Base-by-base conservation (phyloP, 2,797 vertebrate species). In the Acropternis orthonyx region DNA sequence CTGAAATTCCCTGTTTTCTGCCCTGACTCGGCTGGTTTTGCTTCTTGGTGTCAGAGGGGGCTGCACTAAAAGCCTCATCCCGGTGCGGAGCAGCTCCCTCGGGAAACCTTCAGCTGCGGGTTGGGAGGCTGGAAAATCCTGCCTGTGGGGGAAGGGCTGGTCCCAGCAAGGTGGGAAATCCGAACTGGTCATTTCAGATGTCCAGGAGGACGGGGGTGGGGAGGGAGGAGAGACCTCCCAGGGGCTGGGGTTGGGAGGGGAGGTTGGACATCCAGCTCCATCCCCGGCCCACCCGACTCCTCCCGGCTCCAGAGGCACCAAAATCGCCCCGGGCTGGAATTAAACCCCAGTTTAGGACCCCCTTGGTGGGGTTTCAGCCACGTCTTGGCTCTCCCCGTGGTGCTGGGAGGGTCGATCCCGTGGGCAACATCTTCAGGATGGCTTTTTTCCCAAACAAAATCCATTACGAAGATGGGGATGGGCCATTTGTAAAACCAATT, bases 331-430 rank as follows among this genome's bases (percentile, higher is more conserved):
- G 48, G 36, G 36, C 48, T 43, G 61, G 44, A 51, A 56, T 34
- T 6, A 46, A 63, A 71, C 20, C 36, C 0, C 0, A 18, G 23
- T 58, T 26, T 58, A 36, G 24, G 9, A 7, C 9, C 55, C 20
- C 16, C 34, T 58, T 6, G 23, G 9, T 2, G 6, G 88, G 43
- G 48, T 5, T 30, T 23, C n/a, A 46, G 49, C 43, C n/a, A 8
- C 22, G 49, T 28, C 12, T 41, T 43, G 68, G 32, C 32, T 75
- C 41, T 69, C 36, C 39, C 63, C 1, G 0, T 3, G 2, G 55
- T 7, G 48, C 48, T 49, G 24, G 48, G 24, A 37, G 24, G 24
- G 48, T 26, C 48, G 48, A 26, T 49, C 23, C 26, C 49, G 27
- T 16, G 49, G 27, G 49, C 27, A 51, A 51, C 49, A 28, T 28